phyloP scores from a whole-genome alignment of 92 coral and sea anemone species.

The Umimayanthus kanabou region DNA sequence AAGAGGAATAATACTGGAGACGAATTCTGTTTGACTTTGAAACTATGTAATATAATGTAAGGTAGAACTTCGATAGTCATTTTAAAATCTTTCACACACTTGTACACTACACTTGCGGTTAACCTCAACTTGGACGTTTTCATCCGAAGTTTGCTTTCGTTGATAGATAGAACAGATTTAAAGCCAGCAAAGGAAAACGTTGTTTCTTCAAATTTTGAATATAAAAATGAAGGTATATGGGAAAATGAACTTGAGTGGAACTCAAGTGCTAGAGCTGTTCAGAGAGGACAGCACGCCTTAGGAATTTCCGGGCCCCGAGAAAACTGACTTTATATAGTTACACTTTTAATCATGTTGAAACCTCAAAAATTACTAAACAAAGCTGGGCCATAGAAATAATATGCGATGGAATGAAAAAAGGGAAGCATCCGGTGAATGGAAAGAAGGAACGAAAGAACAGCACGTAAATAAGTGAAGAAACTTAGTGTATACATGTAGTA shows the following conservation, averaged over 20 bases:
- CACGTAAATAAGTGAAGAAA: not conserved
- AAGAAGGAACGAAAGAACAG: not conserved
- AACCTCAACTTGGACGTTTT: slow-evolving; percentile 9
- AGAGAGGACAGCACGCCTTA: not conserved
- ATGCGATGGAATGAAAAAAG: not conserved
- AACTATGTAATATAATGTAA: not conserved
- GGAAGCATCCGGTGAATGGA: not conserved
- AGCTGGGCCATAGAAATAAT: not conserved
- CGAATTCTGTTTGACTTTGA: not conserved
- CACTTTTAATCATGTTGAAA: not conserved
- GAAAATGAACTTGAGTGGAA: not conserved
- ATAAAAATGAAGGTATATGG: not conserved
- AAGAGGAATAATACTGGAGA: not conserved
- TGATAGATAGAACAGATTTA: not conserved
- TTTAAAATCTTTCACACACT: not conserved
- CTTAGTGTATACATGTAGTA: not conserved
- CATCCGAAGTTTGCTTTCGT: not conserved
- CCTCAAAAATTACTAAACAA: not conserved
- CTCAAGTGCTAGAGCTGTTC: slow-evolving; percentile 14
- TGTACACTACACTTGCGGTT: slow-evolving; percentile 2
- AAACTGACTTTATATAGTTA: not conserved
- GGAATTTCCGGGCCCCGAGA: slow-evolving; percentile 18
- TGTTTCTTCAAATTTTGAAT: not conserved
- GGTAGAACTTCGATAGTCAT: not conserved
- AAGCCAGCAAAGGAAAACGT: not conserved